Percentiles rank a stretch among this genome's conserved stretches.
These are phyloP conservation scores for Dreissena rostriformis DNA, from an alignment of 1,140 invertebrate genomes.

Conservation along the genomic window DNA sequence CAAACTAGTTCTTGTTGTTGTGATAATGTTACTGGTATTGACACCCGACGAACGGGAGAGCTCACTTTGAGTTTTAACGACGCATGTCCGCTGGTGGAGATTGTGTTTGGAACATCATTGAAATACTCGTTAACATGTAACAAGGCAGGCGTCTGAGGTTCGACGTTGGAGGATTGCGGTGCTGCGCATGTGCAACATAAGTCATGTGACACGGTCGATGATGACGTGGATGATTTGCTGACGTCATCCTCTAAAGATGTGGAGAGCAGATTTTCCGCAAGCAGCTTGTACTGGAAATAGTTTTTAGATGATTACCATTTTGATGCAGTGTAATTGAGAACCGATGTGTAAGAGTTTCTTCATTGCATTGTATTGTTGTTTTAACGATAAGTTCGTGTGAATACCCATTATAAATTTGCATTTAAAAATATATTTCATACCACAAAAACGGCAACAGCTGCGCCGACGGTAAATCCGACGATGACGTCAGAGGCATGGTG, in stretches of 20 bases:
- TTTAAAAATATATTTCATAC: constrained; percentile 56
- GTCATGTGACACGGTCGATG: too few species aligned
- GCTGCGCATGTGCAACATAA: background rate
- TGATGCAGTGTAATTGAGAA: background rate
- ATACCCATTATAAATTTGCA: background rate
- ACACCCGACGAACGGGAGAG: too few species aligned
- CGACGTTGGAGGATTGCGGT: background rate
- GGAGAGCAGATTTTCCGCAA: too few species aligned
- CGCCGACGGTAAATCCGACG: constrained; percentile 85
- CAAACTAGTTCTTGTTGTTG: too few species aligned
- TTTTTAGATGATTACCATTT: too few species aligned
- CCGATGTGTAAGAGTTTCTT: background rate
- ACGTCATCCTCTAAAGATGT: too few species aligned
- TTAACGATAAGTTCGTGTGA: background rate
- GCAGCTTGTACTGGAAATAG: too few species aligned
- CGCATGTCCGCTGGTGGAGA: too few species aligned
- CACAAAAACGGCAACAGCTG: constrained; percentile 82
- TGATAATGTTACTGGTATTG: too few species aligned
- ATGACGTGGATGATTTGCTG: too few species aligned
- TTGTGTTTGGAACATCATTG: background rate
- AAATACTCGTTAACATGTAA: background rate
- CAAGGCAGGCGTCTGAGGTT: background rate
- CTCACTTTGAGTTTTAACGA: too few species aligned
- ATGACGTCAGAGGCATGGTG: constrained; percentile 95
- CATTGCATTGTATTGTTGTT: background rate